Evolutionary conservation across 2,113 vertebrate species (phyloP), one percentile per base, ranked within the genome.

Genomic region (Phyllostomus discolor): DNA sequence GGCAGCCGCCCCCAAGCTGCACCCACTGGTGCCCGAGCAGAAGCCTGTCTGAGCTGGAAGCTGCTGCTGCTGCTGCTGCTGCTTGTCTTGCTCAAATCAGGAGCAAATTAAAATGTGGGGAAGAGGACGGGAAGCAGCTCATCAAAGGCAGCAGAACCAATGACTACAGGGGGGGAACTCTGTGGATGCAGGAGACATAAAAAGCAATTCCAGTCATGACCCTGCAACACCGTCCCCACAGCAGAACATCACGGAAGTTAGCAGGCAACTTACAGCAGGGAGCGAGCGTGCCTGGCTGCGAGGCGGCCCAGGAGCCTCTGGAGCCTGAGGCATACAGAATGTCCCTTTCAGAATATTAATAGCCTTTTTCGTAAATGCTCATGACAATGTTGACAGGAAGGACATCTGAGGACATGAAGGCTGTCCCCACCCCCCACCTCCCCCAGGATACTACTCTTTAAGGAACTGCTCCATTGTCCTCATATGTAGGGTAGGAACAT

Each of bases 31-130:
- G 67, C 89, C 28, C 10, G n/a, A 11, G 69, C 73, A 12, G 78
- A 50, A 97, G 79, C 79, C 92, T 38, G 81, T 52, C 96, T 48
- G 24, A 79, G 83, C 93, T 93, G 83, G 86, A 78, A 82, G 35
- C 46, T 8, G 5, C 4, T 70, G 90, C 82, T 59, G 57, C 57
- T 26, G 22, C 57, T 26, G 22, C 84, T 87, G 80, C 73, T 69
- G 59, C 59, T 11, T 62, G 59, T 62, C 59, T 94, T 72, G 24
- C 93, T 86, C 76, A 22, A 80, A 90, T 26, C 50, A 15, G 59
- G 72, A 97, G 85, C 73, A 19, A 50, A 94, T 66, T 97, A 91
- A 70, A 81, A 52, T 0, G 22, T 7, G 48, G 57, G 81, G 31
- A 72, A 81, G 70, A 26, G 0, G 81, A 85, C 66, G 67, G 62